These are phyloP conservation scores for Pseudomyrmex flavicornis DNA, from an alignment of 1,140 invertebrate species.

Conservation along the genomic window DNA sequence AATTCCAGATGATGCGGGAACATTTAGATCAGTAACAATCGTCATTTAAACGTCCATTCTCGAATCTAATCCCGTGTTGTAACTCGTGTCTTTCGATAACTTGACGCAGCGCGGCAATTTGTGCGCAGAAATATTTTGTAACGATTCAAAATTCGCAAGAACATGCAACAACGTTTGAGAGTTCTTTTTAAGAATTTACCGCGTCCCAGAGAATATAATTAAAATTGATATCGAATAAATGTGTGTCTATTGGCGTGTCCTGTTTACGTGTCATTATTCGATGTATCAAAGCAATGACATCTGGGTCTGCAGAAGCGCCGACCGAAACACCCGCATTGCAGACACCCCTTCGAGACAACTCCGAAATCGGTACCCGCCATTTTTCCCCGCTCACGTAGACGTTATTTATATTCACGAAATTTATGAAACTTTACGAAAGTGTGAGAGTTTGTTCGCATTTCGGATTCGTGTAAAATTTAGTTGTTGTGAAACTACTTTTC, in stretches of 20 bases:
- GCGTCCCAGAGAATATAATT: too few species aligned
- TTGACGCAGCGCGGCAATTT: neutral
- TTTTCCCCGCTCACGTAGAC: constrained; percentile 7
- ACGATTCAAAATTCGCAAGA: too few species aligned
- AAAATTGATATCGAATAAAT: neutral
- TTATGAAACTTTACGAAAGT: neutral
- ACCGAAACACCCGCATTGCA: constrained; percentile 53
- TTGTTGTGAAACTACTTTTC: too few species aligned
- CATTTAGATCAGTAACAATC: constrained; percentile 26
- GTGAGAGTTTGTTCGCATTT: neutral
- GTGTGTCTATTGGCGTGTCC: too few species aligned
- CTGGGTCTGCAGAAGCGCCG: constrained; percentile 14
- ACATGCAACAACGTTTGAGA: too few species aligned
- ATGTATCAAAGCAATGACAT: constrained; percentile 19
- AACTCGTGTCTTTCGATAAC: neutral
- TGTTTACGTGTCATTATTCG: neutral
- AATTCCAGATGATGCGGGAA: constrained; percentile 48
- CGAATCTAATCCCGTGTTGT: neutral
- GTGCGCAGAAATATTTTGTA: too few species aligned
- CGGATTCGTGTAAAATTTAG: neutral
- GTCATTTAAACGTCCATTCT: constrained; percentile 31
- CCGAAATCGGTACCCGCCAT: neutral
- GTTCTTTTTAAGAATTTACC: too few species aligned
- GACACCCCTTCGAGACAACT: constrained; percentile 27
- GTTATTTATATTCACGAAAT: constrained; percentile 1